Base-by-base conservation (phyloP, 2,888 invertebrate species). In the Eupithecia subfuscata region DNA sequence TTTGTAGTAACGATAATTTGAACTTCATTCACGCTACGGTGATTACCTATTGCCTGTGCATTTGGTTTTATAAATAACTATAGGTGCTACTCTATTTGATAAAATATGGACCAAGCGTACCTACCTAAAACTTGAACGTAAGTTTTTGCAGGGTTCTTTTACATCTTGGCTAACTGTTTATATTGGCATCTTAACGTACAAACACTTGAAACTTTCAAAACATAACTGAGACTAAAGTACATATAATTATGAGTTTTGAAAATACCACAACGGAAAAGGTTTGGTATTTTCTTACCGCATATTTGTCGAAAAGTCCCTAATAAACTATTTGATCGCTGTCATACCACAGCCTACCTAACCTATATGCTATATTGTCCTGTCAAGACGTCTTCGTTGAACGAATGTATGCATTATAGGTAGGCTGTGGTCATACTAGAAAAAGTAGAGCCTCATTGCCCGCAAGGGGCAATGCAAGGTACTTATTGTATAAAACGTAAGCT, bases 1-100 rank as follows among this genome's bases (percentile, higher is more conserved):
- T 73, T 73, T 76, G 69, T 60, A 65, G 22, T 67, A 67, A 67
- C 65, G 67, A 56, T 70, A 67, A 70, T 74, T 70, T 48, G 43
- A 64, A 30, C 40, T 67, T 69, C 34, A 70, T 43, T 70, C 65
- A 25, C 65, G 52, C 69, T 69, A 67, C 37, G 67, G 67, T 67
- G 0, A 14, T 43, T 67, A 40, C 65, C 22, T n/a, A 12, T 37
- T 43, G 56, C 56, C 56, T n/a, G 37, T 37, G 22, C n/a, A 43
- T 40, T 67, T 43, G 37, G 67, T n/a, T 25, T 18, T 34, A 34
- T 34, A 11, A 18, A 34, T 64, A 64, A 64, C 63, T 22, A 56
- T 25, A 60, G 22, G 60, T 22, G 60, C 60, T 25, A 25, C 12
- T 60, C 22, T 6, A 60, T 25, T 56, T 12, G 12, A 25, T 25